These are phyloP conservation scores for Drosophila nigricruria DNA, from an alignment of 2,888 invertebrate species.

Conservation along the genomic window DNA sequence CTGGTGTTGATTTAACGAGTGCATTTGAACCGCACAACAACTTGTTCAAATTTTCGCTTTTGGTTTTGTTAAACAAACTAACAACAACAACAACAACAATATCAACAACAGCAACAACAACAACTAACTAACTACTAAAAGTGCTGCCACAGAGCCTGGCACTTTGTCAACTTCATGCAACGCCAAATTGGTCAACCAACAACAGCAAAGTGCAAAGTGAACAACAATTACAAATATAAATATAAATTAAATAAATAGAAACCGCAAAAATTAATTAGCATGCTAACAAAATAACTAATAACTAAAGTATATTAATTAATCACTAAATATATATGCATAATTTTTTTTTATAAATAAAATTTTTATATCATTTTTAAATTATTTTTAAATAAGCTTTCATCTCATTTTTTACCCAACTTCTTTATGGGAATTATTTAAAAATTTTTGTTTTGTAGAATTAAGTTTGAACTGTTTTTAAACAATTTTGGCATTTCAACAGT, in stretches of 20 bases:
- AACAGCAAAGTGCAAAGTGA: constrained; percentile 24
- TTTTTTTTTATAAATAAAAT: neutral
- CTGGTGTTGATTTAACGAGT: constrained; percentile 51
- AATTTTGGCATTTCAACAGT: neutral
- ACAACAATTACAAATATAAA: constrained; percentile 22
- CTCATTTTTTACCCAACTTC: neutral
- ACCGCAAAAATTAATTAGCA: constrained; percentile 77
- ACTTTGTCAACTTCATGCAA: constrained; percentile 67
- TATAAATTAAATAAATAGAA: constrained; percentile 52
- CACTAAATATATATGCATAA: constrained; percentile 1
- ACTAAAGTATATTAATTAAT: constrained; percentile 71
- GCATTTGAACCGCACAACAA: constrained; percentile 53
- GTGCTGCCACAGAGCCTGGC: constrained; percentile 49
- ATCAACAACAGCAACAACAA: neutral
- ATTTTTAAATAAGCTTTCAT: no score
- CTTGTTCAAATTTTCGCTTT: constrained; percentile 56
- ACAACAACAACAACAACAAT: constrained; percentile 10
- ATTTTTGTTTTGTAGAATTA: neutral
- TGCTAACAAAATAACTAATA: constrained; percentile 42
- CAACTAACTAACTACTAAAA: constrained; percentile 38
- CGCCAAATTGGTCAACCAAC: constrained; percentile 57
- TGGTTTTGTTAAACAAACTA: constrained; percentile 61
- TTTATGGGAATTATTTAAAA: neutral
- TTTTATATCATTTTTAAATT: neutral
- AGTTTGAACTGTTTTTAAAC: neutral